A percentile compares a stretch with the other conserved stretches of the same genome.
phyloP scores from a whole-genome alignment of 2,113 vertebrate species.

The Ptilonorhynchus violaceus region DNA sequence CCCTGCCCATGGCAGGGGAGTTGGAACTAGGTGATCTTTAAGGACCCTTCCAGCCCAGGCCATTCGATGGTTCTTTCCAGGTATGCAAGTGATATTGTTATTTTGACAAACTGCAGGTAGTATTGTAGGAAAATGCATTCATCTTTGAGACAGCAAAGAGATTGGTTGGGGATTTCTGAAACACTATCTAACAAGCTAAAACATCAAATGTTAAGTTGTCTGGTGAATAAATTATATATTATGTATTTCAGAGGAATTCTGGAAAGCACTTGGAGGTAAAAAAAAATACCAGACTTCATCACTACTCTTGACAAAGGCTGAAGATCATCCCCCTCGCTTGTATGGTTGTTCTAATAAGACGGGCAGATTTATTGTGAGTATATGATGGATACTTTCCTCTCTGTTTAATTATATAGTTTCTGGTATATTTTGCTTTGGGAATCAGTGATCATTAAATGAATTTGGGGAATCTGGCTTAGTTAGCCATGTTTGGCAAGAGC shows the following conservation, averaged over 20 bases:
- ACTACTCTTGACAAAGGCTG: constrained; percentile 71
- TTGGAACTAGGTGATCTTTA: not conserved
- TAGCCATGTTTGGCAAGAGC: not conserved
- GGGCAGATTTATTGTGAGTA: constrained; percentile 86
- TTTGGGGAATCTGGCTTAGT: not conserved
- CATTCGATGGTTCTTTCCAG: not conserved
- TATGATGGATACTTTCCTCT: not conserved
- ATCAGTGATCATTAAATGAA: not conserved
- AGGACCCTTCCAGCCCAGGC: not conserved
- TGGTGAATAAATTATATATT: not conserved
- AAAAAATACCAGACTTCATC: constrained; percentile 84
- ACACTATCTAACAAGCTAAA: not conserved
- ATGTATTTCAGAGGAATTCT: constrained; percentile 80
- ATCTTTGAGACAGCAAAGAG: not conserved
- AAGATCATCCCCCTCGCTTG: constrained; percentile 77
- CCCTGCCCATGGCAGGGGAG: not conserved
- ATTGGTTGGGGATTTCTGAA: not conserved
- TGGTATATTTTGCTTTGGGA: not conserved
- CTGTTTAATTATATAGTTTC: not conserved
- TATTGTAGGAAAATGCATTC: not conserved
- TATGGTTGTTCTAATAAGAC: constrained; percentile 93
- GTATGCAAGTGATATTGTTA: not conserved
- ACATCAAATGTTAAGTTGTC: not conserved
- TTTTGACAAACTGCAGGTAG: not conserved
- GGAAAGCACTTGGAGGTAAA: constrained; percentile 84